phyloP scores from a whole-genome alignment of 2,113 vertebrate genomes.

The Scartelaos histophorus region DNA sequence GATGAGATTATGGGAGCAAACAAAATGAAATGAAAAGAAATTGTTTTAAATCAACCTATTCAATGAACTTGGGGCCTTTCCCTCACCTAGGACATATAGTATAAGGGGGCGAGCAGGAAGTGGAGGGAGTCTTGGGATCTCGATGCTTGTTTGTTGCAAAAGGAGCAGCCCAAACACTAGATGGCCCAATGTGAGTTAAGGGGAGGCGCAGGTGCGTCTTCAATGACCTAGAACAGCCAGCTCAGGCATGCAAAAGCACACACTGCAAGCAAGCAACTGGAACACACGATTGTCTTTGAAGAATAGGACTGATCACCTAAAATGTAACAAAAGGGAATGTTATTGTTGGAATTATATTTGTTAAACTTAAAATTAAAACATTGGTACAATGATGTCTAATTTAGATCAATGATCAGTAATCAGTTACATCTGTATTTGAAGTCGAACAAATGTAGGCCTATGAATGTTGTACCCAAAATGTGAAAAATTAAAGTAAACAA shows the following conservation, averaged over 20 bases:
- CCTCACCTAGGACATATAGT: slow-evolving; percentile 64
- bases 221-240: slow-evolving; percentile 67
- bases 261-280: slow-evolving; percentile 40
- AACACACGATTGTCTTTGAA: slow-evolving; percentile 19
- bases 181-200: slow-evolving; percentile 47
- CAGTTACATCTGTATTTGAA: not conserved
- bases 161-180: slow-evolving; percentile 44
- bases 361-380: not conserved
- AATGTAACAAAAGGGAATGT: not conserved
- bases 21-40: slow-evolving; percentile 22
- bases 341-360: not conserved
- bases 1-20: slow-evolving; percentile 12
- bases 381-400: not conserved
- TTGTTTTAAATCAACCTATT: slow-evolving; percentile 71
- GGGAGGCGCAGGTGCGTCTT: slow-evolving; percentile 68
- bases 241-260: slow-evolving; percentile 49
- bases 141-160: slow-evolving; percentile 17
- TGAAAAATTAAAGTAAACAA: not conserved
- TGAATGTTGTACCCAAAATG: not conserved
- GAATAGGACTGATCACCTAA: not conserved
- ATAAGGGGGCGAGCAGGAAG: slow-evolving; percentile 29
- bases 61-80: slow-evolving; percentile 50
- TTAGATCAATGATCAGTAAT: not conserved
- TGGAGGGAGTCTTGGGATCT: slow-evolving; percentile 17
- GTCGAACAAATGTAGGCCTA: not conserved